These are phyloP conservation scores for Caenorhabditis sulstoni DNA, from an alignment of 2,888 invertebrate genomes.

Conservation along the genomic window DNA sequence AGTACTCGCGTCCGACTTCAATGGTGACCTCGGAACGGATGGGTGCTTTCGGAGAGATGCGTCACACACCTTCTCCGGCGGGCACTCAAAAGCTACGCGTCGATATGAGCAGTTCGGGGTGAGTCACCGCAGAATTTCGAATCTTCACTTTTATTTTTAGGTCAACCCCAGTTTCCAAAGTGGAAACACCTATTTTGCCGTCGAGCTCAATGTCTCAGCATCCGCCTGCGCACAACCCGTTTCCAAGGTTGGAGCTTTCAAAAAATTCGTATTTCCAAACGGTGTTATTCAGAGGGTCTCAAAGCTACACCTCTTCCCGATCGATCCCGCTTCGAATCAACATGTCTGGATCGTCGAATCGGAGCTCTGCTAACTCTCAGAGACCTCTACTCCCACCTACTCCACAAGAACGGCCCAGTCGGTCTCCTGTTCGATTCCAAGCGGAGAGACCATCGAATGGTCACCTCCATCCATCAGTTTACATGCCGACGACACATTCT, in stretches of 20 bases:
- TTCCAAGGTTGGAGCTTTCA: conserved; percentile 36
- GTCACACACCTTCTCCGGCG: conserved; percentile 49
- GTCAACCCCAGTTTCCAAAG: conserved; percentile 38
- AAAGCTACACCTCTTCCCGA: conserved; percentile 34
- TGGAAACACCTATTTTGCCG: conserved; percentile 57
- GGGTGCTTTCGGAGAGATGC: conserved; percentile 67
- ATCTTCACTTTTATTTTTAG: conserved; percentile 12
- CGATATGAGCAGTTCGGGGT: conserved; percentile 62
- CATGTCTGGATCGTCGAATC: conserved; percentile 20
- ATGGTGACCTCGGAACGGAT: conserved; percentile 62
- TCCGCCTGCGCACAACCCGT: conserved; percentile 29
- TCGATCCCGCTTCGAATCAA: conserved; percentile 36
- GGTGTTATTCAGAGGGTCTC: conserved; percentile 39
- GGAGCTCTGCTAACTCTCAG: conserved; percentile 47
- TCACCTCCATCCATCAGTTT: conserved; percentile 26
- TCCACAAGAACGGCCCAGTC: conserved; percentile 12
- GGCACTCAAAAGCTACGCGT: conserved; percentile 38
- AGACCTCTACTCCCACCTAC: conserved; percentile 30
- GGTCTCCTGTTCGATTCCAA: conserved; percentile 44
- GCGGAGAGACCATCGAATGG: conserved; percentile 8
- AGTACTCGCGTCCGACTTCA: conserved; percentile 38
- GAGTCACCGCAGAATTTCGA: conserved; percentile 23
- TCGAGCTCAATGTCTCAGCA: conserved; percentile 52
- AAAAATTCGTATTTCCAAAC: not conserved
- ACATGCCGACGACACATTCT: conserved; percentile 49